Conservation (phyloP, 2,888 invertebrate species). For the Limenitis arthemis region DNA sequence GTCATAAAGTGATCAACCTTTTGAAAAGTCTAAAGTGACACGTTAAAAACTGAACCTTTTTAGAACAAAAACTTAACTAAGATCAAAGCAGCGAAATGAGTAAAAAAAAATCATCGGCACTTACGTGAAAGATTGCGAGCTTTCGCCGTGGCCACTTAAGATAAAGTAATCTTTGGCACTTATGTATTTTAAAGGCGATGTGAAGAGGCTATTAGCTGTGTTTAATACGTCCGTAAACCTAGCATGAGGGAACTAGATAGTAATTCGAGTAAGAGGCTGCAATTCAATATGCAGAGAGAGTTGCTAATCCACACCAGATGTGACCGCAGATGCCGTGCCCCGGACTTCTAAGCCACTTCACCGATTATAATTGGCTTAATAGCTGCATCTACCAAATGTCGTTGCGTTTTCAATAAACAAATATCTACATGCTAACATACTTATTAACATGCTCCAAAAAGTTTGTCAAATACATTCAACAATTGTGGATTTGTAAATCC, state of each 20-base stretch:
- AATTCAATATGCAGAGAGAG: slow-evolving; percentile 46
- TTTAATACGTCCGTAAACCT: slow-evolving; percentile 38
- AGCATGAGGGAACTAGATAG: slow-evolving; percentile 38
- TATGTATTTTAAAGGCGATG: slow-evolving; percentile 33
- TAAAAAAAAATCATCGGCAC: slow-evolving; percentile 25
- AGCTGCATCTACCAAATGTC: slow-evolving; percentile 57
- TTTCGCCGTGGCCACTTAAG: slow-evolving; percentile 32
- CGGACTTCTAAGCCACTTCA: slow-evolving; percentile 68
- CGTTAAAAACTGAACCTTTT: slow-evolving; percentile 1
- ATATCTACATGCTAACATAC: not conserved
- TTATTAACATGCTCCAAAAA: not conserved
- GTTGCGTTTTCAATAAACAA: slow-evolving; percentile 16
- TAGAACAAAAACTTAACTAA: slow-evolving; percentile 2
- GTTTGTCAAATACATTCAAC: not conserved
- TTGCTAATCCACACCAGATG: slow-evolving; percentile 56
- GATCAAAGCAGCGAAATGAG: slow-evolving; percentile 17
- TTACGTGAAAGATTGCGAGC: slow-evolving; percentile 26
- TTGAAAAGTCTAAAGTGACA: not conserved
- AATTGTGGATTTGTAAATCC: not conserved
- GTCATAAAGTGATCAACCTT: slow-evolving; percentile 1
- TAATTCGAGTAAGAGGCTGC: slow-evolving; percentile 49
- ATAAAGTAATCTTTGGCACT: slow-evolving; percentile 36
- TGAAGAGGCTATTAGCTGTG: slow-evolving; percentile 32
- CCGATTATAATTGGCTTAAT: slow-evolving; percentile 57
- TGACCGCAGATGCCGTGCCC: slow-evolving; percentile 37